Base-by-base conservation (phyloP, 2,113 vertebrate genomes). In the Apodemus speciosus region DNA sequence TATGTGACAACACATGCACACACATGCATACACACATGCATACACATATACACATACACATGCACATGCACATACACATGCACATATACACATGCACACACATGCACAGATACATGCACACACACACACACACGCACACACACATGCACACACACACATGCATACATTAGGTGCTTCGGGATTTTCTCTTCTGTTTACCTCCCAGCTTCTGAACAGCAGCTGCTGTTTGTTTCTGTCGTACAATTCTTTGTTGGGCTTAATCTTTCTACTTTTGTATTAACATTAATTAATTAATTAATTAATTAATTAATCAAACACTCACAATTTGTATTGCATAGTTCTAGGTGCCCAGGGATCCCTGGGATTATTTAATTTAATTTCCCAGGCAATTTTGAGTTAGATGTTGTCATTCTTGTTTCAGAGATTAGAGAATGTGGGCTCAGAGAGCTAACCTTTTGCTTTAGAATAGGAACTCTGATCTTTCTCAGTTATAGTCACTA, bases 181-280 rank as follows among this genome's bases (percentile, higher is more conserved):
- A 58, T 77, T 83, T 56, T 89, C 69, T 68, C 16, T 72, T 84
- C 20, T 60, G 38, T 9, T 85, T 60, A n/a, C 25, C 43, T 35
- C 38, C 32, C 66, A 84, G 60, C 32, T 94, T 91, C 35, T 85
- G 46, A 85, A 60, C 3, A 92, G 53, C 56, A 81, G 85, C 0
- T 40, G 30, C 49, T 35, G 62, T 92, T 92, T 86, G 76, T 85
- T 80, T 77, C 62, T 71, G 79, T 21, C 92, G 83, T 13, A 89
- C 5, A 86, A 88, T 15, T 58, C 58, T 88, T 46, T 56, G 35
- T 71, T 75, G 69, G 43, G 72, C 64, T 93, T 69, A 89, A 64
- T 89, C 73, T 90, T 95, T 83, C 46, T 15, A 76, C 25, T 38
- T 90, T 91, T 89, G 88, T 56, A 73, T n/a, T 60, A 94, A 86